Evolutionary conservation across 2,888 invertebrate species (phyloP), one percentile per base, ranked within the genome.

Genomic region (Dinocampus coccinellae): DNA sequence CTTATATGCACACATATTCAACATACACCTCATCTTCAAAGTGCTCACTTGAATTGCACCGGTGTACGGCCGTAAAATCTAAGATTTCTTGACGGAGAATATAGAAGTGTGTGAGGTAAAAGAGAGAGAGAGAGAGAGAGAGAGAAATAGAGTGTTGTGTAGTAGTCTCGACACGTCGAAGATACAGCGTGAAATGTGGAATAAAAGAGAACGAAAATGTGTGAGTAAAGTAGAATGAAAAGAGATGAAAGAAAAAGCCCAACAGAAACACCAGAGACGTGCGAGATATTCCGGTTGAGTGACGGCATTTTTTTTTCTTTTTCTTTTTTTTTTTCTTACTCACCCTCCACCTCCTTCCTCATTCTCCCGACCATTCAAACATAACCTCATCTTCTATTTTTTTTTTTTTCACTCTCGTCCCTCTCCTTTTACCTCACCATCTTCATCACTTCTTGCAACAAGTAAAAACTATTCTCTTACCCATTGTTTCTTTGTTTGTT

Each of bases 81-180:
- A 16, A 58, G 58, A 36, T 39, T 63, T 68, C 55, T 65, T 47
- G 62, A 53, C 53, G 53, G 34, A 33, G 65, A 34, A n/a, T n/a
- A n/a, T n/a, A n/a, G n/a, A n/a, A n/a, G n/a, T n/a, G n/a, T n/a
- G n/a, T n/a, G 42, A 29, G 29, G 29, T 29, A 16, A n/a, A 29
- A 47, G 47, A 47, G 55, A 34, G 26, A 65, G 55, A 33, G 26
- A 47, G 34, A 68, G 74, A 75, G 73, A 75, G 72, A 61, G 70
- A 75, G 76, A 79, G 79, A n/a, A n/a, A n/a, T n/a, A n/a, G n/a
- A n/a, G n/a, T n/a, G n/a, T n/a, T n/a, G n/a, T 81, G 81, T 81
- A 80, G 79, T 79, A 79, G 78, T 77, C 78, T 81, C 78, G 78
- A 78, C 81, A 79, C 79, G 77, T 80, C 78, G 75, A 77, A 73